Base-by-base conservation (phyloP, 2,113 vertebrate genomes). In the Muntiacus reevesi region DNA sequence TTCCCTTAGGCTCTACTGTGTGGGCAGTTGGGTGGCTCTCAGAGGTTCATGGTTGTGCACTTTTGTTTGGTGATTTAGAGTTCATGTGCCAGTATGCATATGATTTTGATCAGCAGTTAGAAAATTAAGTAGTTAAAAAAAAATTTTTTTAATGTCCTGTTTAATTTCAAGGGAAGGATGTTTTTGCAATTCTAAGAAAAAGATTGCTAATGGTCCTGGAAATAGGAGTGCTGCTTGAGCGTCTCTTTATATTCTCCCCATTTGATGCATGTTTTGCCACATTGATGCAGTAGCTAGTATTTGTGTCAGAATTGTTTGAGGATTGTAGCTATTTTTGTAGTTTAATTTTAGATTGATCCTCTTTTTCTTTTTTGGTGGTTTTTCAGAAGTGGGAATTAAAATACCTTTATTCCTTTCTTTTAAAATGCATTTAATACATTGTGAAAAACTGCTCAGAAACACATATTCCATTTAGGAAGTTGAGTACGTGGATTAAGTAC, bases 311-410 rank as follows among this genome's bases (percentile, higher is more conserved):
- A 74, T 40, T 87, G 28, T 86, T 81, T 43, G 67, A n/a, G 4
- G 19, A 50, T 91, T 62, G 12, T n/a, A 52, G 12, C 52, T n/a
- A 16, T 45, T 94, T 71, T 91, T 91, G 45, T 71, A 60, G 43
- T 74, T 93, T 78, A 14, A 83, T 94, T 87, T 94, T 59, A 89
- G 23, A 79, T 81, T 8, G 47, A 30, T 50, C 4, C 50, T 17
- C 36, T 59, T 52, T 33, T 13, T n/a, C 50, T 82, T 19, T 47
- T 59, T 85, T 36, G 27, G 12, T 89, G 57, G 40, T 57, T 95
- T 97, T 93, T n/a, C 81, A 92, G 64, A 92, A 90, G 21, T 27
- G 47, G 13, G 64, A 86, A 89, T 23, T 81, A 95, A 89, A 84
- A 54, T 76, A 54, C 55, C 8, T 81, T 60, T 71, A 27, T 59